These are phyloP conservation scores for Augochlorella aurata DNA, from an alignment of 2,888 invertebrate genomes.

Conservation along the genomic window DNA sequence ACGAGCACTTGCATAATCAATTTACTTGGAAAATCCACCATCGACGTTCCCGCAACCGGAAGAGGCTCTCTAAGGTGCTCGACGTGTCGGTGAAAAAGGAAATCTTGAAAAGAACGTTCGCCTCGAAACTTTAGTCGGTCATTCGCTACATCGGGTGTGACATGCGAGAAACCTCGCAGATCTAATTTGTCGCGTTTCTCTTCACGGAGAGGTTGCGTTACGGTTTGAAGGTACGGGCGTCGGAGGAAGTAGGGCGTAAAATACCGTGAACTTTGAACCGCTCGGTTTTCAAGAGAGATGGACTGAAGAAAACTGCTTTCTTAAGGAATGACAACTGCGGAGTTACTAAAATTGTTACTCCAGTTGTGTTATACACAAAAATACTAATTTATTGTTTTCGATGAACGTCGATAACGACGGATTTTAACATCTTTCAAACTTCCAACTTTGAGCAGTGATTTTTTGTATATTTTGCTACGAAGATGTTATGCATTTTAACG, in stretches of 20 bases:
- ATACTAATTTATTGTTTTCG: neutral
- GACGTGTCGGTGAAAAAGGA: conserved; percentile 21
- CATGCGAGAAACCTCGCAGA: conserved; percentile 57
- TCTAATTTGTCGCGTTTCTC: conserved; percentile 62
- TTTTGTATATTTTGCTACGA: neutral
- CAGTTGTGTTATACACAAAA: too few species aligned
- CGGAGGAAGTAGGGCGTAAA: conserved; percentile 68
- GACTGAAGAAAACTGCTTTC: conserved; percentile 35
- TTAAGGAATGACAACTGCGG: conserved; percentile 4
- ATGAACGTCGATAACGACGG: neutral
- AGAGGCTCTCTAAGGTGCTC: conserved; percentile 42
- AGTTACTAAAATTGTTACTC: neutral
- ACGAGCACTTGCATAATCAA: conserved; percentile 66
- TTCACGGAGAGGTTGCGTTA: conserved; percentile 60
- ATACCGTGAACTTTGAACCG: conserved; percentile 67
- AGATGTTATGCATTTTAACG: too few species aligned
- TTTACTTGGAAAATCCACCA: conserved; percentile 75
- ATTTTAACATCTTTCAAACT: neutral
- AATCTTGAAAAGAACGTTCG: conserved; percentile 33
- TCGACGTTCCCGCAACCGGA: conserved; percentile 64
- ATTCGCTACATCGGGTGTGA: conserved; percentile 51
- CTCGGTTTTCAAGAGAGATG: conserved; percentile 40
- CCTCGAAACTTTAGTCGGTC: conserved; percentile 35
- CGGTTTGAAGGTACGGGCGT: conserved; percentile 57
- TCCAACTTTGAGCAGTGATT: neutral